A percentile compares a stretch with the other conserved stretches of the same genome.
phyloP scores from a whole-genome alignment of 1,140 invertebrate genomes.

The Macrobrachium nipponense region DNA sequence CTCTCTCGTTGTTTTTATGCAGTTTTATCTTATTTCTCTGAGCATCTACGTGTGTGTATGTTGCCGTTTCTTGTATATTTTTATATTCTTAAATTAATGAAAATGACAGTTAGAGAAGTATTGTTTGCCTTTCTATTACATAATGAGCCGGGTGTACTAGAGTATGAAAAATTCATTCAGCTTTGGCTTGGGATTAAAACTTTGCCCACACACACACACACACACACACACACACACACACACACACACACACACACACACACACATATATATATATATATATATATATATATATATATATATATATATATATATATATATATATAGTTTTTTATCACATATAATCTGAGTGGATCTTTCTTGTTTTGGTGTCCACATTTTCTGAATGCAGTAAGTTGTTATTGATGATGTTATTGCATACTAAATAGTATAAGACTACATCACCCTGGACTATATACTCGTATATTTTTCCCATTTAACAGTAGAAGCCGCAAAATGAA shows the following conservation, averaged over 20 bases:
- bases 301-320: constrained; percentile 8
- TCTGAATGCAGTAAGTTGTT: no score
- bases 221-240: constrained; percentile 11
- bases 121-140: no score
- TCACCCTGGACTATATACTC: no score
- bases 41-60: neutral
- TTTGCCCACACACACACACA: neutral
- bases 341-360: no score
- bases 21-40: neutral
- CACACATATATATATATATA: neutral
- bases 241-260: neutral
- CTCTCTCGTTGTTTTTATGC: neutral
- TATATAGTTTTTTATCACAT: neutral
- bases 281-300: neutral
- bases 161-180: no score
- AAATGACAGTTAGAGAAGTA: neutral
- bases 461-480: no score
- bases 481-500: no score
- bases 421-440: no score
- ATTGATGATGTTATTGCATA: no score
- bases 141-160: no score
- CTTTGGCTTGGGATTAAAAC: neutral
- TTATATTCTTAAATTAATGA: neutral
- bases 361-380: no score
- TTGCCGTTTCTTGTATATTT: neutral